These are phyloP conservation scores for Cinclus mexicanus DNA, from an alignment of 2,113 vertebrate species.

Conservation along the genomic window DNA sequence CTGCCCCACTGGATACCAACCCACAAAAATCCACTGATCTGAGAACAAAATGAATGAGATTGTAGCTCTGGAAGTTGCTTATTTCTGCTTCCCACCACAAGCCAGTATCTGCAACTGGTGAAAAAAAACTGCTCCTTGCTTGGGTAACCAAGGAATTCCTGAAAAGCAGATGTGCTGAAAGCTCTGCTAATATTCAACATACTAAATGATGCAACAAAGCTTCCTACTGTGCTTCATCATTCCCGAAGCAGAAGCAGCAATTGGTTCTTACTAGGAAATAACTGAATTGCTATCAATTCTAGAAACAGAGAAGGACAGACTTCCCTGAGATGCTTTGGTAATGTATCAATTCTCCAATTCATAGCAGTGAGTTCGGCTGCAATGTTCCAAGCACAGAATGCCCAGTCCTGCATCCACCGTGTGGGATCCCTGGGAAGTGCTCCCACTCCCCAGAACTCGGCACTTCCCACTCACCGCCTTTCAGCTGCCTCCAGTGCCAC, in stretches of 20 bases:
- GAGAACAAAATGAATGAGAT: neutral
- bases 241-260: accelerated
- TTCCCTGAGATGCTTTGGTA: neutral
- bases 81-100: neutral
- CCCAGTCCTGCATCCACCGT: neutral
- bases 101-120: neutral
- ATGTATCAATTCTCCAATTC: neutral
- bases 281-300: neutral
- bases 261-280: neutral
- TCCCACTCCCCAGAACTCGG: neutral
- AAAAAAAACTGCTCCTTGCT: neutral
- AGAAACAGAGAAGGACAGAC: neutral
- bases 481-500: neutral
- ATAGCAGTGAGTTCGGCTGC: neutral
- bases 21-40: neutral
- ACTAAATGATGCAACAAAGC: neutral
- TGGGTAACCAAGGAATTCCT: neutral
- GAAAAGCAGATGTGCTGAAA: neutral
- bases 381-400: neutral
- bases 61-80: neutral
- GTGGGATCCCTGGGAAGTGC: neutral
- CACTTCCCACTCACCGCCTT: too few species aligned
- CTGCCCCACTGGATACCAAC: neutral
- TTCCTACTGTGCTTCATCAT: neutral
- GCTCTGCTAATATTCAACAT: neutral